Percentiles rank a stretch among this genome's conserved stretches.
Evolutionary conservation across 2,797 vertebrate genomes (phyloP).

Genomic region (Smutsia temminckii): DNA sequence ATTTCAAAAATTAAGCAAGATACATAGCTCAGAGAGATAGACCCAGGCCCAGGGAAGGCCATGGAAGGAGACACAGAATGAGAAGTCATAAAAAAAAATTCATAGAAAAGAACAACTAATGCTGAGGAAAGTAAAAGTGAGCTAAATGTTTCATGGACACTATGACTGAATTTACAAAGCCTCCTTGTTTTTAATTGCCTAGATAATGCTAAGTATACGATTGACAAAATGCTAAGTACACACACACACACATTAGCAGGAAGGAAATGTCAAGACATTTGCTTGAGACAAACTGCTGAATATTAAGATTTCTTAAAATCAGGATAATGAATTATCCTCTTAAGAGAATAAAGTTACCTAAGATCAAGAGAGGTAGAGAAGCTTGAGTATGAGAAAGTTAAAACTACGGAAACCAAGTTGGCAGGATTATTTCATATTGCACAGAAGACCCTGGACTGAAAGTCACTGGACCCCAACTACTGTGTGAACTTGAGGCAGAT

Average conservation of each 20-base stretch:
- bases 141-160: not conserved
- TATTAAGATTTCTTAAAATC: conserved; percentile 38
- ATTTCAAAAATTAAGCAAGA: not conserved
- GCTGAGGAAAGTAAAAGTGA: not conserved
- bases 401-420: not conserved
- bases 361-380: not conserved
- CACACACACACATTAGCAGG: not conserved
- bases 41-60: not conserved
- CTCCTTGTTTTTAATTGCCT: not conserved
- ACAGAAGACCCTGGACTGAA: not conserved
- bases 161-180: not conserved
- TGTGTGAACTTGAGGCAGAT: not conserved
- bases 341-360: conserved; percentile 7
- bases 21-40: not conserved
- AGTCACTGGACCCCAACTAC: not conserved
- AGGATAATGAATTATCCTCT: not conserved
- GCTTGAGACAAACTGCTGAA: conserved; percentile 21
- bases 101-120: not conserved
- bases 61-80: not conserved
- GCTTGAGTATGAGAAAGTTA: not conserved
- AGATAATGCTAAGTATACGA: not conserved
- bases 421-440: not conserved
- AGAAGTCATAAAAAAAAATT: not conserved
- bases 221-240: not conserved
- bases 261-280: conserved; percentile 18